These are phyloP conservation scores for Drosophila athabasca DNA, from an alignment of 1,140 invertebrate genomes.

Conservation along the genomic window DNA sequence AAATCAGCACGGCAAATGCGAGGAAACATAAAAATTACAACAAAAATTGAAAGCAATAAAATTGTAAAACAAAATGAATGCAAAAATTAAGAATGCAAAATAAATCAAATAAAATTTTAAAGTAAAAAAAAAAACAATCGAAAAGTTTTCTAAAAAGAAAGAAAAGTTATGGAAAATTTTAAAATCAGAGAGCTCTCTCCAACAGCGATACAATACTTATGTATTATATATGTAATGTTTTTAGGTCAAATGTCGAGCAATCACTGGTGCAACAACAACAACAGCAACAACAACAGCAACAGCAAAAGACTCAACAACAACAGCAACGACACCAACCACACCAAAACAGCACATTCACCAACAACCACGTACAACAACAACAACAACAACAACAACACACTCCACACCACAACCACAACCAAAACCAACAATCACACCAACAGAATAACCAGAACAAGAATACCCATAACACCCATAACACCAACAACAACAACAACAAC, in stretches of 20 bases:
- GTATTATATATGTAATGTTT: conserved; percentile 82
- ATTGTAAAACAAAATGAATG: conserved; percentile 10
- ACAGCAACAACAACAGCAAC: conserved; percentile 57
- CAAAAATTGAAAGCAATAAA: conserved; percentile 38
- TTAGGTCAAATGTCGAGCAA: conserved; percentile 83
- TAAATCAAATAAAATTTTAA: background rate
- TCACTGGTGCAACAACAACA: conserved; percentile 78
- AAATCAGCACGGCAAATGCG: too few relatives aligned
- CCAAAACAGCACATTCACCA: conserved; percentile 58
- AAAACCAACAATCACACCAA: conserved; percentile 48
- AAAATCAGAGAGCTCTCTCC: conserved; percentile 49
- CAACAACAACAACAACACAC: conserved; percentile 36
- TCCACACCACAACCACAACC: conserved; percentile 53
- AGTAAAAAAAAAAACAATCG: conserved; percentile 2
- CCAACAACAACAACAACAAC: conserved; percentile 42
- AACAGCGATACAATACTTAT: conserved; percentile 41
- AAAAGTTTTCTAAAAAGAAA: background rate
- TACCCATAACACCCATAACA: conserved; percentile 43
- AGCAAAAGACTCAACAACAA: conserved; percentile 59
- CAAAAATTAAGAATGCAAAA: conserved; percentile 1
- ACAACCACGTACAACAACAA: conserved; percentile 25
- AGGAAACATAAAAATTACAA: conserved; percentile 21
- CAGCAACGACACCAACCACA: conserved; percentile 45
- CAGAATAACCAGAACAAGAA: conserved; percentile 25
- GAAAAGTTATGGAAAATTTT: conserved; percentile 22